phyloP scores from a whole-genome alignment of 2,888 invertebrate species.

The Agrochola litura region DNA sequence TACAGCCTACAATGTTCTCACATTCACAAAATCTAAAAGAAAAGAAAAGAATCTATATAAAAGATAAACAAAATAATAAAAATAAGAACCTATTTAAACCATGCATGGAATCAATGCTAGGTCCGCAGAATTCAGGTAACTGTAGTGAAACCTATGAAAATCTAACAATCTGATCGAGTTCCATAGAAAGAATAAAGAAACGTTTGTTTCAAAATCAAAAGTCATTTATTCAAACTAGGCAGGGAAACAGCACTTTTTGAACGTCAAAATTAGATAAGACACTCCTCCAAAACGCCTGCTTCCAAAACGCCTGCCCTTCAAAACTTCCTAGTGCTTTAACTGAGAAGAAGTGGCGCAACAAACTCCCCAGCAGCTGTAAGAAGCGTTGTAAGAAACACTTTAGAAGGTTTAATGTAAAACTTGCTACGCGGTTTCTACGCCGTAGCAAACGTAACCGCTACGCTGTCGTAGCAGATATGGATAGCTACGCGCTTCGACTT shows the following conservation, averaged over 20 bases:
- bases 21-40: no score
- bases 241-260: no score
- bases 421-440: constrained; percentile 19
- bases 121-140: background rate
- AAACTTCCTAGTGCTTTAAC: no score
- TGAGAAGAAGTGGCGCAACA: background rate
- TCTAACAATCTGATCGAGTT: background rate
- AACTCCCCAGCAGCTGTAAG: background rate
- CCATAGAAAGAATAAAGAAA: background rate
- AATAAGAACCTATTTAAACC: no score
- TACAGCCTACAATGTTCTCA: no score
- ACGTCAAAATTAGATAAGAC: background rate
- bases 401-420: no score
- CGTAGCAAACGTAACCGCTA: constrained; percentile 14
- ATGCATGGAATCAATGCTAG: background rate
- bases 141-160: background rate
- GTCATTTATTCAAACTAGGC: background rate
- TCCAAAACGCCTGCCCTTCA: no score
- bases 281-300: background rate
- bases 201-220: background rate
- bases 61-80: no score
- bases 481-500: background rate
- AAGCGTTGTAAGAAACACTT: background rate
- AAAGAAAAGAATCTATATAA: no score
- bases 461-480: constrained; percentile 9